Percentiles rank a stretch among this genome's conserved stretches.
Evolutionary conservation across 2,888 invertebrate species (phyloP).

Genomic region (Hypomecis punctinalis): DNA sequence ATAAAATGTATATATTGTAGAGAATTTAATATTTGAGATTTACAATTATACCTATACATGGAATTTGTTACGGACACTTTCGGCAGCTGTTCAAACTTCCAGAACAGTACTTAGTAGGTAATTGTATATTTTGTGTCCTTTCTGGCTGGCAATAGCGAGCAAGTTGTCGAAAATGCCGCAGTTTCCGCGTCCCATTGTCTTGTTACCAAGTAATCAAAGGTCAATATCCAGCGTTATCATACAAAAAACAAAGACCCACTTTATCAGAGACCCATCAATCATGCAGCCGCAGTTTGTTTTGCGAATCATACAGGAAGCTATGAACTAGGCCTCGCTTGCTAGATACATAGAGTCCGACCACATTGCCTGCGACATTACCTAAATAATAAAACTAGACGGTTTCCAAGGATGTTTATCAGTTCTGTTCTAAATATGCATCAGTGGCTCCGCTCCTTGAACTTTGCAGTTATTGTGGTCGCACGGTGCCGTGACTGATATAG

Average conservation of each 20-base stretch:
- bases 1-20: no score
- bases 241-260: conserved; percentile 26
- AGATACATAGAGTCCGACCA: background rate
- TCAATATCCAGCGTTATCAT: conserved; percentile 50
- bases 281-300: conserved; percentile 50
- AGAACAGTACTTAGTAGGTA: no score
- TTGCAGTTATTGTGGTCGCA: background rate
- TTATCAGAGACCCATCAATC: conserved; percentile 54
- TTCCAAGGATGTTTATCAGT: background rate
- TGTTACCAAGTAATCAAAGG: conserved; percentile 45
- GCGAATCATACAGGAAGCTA: conserved; percentile 50
- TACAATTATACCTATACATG: no score
- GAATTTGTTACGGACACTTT: no score
- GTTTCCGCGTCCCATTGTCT: background rate
- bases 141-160: no score
- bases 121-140: no score
- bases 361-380: background rate
- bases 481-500: conserved; percentile 9
- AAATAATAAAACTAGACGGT: background rate
- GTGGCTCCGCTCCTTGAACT: background rate
- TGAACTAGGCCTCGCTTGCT: conserved; percentile 24
- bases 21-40: no score
- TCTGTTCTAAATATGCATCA: background rate
- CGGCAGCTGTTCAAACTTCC: no score
- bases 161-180: background rate